Evolutionary conservation across 2,113 vertebrate species (phyloP).

Genomic region (Phylloscopus trochiloides): DNA sequence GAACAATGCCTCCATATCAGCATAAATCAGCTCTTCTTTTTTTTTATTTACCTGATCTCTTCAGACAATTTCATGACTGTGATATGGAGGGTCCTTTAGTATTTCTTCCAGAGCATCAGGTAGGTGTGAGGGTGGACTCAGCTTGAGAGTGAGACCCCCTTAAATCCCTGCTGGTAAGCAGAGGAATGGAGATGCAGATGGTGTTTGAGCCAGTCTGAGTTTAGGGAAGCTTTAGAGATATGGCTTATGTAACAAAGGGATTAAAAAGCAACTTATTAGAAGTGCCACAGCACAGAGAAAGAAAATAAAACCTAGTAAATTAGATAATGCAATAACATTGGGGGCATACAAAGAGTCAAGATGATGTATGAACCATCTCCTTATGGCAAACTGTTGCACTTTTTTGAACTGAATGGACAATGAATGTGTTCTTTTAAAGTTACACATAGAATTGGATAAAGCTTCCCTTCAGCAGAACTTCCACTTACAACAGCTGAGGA

Average conservation of each 20-base stretch:
- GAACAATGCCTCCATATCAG: slow-evolving; percentile 5
- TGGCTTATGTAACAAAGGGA: background rate
- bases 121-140: background rate
- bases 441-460: background rate
- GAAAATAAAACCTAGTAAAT: background rate
- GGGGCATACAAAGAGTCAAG: background rate
- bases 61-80: background rate
- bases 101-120: background rate
- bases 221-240: background rate
- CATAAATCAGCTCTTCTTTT: background rate
- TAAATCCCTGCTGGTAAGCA: background rate
- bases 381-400: background rate
- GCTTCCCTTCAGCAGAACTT: background rate
- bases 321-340: background rate
- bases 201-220: background rate
- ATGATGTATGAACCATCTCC: background rate
- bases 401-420: background rate
- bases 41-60: background rate
- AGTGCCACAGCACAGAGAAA: background rate
- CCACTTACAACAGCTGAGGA: background rate
- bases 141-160: background rate
- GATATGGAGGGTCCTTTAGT: background rate
- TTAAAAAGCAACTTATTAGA: background rate
- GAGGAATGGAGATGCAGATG: background rate
- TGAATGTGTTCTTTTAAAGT: background rate